Conservation (phyloP, 2,113 vertebrate genomes). For the Toxotes chatareus region DNA sequence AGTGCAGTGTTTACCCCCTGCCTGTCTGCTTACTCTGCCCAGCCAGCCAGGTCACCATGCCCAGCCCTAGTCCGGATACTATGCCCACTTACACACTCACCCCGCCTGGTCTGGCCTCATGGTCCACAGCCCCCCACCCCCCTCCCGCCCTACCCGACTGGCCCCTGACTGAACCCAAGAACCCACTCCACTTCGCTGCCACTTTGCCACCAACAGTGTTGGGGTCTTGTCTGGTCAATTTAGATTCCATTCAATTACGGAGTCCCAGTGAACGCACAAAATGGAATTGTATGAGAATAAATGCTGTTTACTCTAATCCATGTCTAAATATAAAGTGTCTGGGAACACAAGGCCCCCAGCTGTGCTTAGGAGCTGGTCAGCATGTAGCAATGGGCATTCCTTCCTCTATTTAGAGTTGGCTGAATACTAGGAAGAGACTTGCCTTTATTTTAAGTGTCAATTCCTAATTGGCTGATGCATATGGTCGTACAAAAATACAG, state of each 20-base stretch:
- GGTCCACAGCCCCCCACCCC: conserved; percentile 26
- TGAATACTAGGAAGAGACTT: background rate
- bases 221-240: conserved; percentile 67
- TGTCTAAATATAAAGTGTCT: conserved; percentile 66
- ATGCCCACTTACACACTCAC: conserved; percentile 60
- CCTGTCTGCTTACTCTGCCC: conserved; percentile 52
- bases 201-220: conserved; percentile 70
- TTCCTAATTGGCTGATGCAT: background rate
- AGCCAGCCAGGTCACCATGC: conserved; percentile 42
- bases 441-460: background rate
- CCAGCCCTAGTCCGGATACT: conserved; percentile 43
- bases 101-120: conserved; percentile 53
- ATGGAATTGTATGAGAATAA: background rate
- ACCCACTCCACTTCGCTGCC: conserved; percentile 66
- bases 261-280: conserved; percentile 39
- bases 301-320: conserved; percentile 47
- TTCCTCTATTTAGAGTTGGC: conserved; percentile 12
- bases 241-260: conserved; percentile 69
- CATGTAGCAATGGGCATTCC: conserved; percentile 9
- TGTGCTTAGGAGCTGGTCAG: conserved; percentile 34
- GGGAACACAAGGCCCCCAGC: conserved; percentile 54
- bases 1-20: conserved; percentile 53
- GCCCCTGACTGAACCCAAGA: conserved; percentile 73
- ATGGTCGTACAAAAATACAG: background rate
- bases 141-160: conserved; percentile 51